These are phyloP conservation scores for Cathartes aura DNA, from an alignment of 2,113 vertebrate genomes.

Conservation along the genomic window DNA sequence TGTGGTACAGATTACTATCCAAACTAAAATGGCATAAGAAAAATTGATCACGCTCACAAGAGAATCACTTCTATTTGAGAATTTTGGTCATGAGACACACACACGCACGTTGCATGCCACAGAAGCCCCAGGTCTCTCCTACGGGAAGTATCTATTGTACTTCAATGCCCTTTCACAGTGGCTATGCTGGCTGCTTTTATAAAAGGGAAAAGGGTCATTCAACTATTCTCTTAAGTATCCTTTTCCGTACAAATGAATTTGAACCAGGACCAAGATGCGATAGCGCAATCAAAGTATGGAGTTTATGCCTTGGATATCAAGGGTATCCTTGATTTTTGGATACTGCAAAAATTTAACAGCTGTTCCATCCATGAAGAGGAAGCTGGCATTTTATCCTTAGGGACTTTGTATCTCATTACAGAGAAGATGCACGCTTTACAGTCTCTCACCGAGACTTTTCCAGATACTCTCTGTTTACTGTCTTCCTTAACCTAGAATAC, in stretches of 20 bases:
- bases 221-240: neutral
- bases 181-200: neutral
- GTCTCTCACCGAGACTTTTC: neutral
- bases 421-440: neutral
- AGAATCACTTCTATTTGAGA: neutral
- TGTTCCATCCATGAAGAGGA: neutral
- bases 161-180: neutral
- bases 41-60: neutral
- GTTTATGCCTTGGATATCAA: neutral
- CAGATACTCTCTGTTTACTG: neutral
- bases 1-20: neutral
- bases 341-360: neutral
- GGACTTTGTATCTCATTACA: neutral
- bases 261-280: neutral
- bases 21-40: neutral
- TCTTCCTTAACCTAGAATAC: neutral
- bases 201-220: neutral
- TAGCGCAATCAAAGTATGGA: neutral
- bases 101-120: rapidly evolving
- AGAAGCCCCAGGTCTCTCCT: too few species aligned
- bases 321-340: neutral
- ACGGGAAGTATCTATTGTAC: neutral
- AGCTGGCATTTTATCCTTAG: neutral
- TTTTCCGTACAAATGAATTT: neutral
- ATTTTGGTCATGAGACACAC: neutral